A percentile compares a stretch with the other conserved stretches of the same genome.
phyloP scores from a whole-genome alignment of 2,113 vertebrate species.

The Myotis yumanensis region DNA sequence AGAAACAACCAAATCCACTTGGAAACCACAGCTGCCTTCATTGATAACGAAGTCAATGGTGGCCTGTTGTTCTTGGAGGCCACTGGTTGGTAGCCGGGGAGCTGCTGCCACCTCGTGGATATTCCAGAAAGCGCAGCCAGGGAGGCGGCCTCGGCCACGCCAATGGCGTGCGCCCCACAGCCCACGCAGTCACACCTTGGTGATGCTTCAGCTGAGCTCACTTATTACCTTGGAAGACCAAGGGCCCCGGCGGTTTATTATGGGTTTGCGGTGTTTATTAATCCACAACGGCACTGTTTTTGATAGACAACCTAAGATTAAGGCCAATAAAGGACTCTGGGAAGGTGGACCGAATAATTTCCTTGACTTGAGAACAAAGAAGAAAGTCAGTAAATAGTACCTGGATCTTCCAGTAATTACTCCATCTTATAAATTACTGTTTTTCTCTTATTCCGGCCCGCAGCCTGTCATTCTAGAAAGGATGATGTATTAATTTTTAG shows the following conservation, averaged over 20 bases:
- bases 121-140: neutral
- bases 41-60: neutral
- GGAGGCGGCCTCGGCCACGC: neutral
- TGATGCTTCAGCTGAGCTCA: constrained; percentile 43
- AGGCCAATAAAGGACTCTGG: constrained; percentile 67
- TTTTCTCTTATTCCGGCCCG: constrained; percentile 73
- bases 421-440: constrained; percentile 77
- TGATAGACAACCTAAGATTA: constrained; percentile 78
- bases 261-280: constrained; percentile 72
- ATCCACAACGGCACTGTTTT: constrained; percentile 69
- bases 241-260: constrained; percentile 38
- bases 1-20: neutral
- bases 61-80: neutral
- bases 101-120: constrained; percentile 83
- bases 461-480: constrained; percentile 72
- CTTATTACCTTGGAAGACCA: neutral
- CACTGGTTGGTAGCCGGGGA: neutral
- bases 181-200: constrained; percentile 44
- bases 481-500: constrained; percentile 77
- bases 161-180: neutral
- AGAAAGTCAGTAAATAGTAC: constrained; percentile 75
- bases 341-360: constrained; percentile 74
- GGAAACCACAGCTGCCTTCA: neutral
- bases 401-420: constrained; percentile 76
- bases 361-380: constrained; percentile 74